Conservation (phyloP, 2,888 invertebrate species). For the Abscondita cerata region DNA sequence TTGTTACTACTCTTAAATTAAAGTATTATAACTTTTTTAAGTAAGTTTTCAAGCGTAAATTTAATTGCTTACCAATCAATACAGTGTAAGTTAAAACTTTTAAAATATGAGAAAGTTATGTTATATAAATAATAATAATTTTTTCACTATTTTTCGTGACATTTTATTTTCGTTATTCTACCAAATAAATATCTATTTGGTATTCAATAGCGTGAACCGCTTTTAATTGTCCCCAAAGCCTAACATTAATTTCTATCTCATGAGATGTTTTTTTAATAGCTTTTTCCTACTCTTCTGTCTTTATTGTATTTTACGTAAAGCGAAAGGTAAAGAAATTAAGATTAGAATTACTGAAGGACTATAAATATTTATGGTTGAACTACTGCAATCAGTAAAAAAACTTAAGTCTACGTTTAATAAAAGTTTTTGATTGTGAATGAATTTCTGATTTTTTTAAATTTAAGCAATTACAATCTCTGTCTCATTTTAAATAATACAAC, state of each 20-base stretch:
- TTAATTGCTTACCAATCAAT: background rate
- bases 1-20: background rate
- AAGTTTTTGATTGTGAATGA: too few relatives aligned
- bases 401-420: too few relatives aligned
- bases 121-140: too few relatives aligned
- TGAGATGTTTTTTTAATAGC: conserved; percentile 7
- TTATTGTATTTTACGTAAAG: background rate
- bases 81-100: background rate
- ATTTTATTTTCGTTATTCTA: background rate
- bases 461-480: too few relatives aligned
- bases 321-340: too few relatives aligned
- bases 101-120: background rate
- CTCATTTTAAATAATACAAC: too few relatives aligned
- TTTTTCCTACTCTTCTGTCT: background rate
- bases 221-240: conserved; percentile 10
- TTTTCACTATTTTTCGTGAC: too few relatives aligned
- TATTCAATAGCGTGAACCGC: background rate
- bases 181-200: background rate
- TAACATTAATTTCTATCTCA: conserved; percentile 7
- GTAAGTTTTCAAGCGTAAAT: background rate
- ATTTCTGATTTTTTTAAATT: too few relatives aligned
- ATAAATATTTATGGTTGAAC: too few relatives aligned
- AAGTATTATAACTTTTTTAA: background rate
- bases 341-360: too few relatives aligned
- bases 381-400: too few relatives aligned